phyloP scores from a whole-genome alignment of 2,888 invertebrate species.

The Spialia ferax region DNA sequence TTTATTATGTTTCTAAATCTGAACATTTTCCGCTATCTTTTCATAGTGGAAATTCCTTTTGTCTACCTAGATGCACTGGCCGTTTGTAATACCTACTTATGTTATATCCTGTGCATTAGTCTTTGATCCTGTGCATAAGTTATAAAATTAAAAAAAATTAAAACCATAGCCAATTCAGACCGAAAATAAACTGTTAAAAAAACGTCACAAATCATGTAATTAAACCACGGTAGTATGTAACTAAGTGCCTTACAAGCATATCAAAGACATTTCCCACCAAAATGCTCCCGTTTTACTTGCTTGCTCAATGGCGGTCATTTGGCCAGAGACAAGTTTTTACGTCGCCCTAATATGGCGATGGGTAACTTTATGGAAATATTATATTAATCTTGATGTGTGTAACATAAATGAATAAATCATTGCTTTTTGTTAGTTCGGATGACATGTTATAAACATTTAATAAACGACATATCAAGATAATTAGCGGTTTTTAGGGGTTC shows the following conservation, averaged over 20 bases:
- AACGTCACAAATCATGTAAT: conserved; percentile 45
- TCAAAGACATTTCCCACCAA: conserved; percentile 66
- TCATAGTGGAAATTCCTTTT: too few relatives aligned
- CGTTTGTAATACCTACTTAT: too few relatives aligned
- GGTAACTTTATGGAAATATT: conserved; percentile 67
- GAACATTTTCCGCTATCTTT: too few relatives aligned
- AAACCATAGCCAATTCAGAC: too few relatives aligned
- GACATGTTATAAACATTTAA: conserved; percentile 33
- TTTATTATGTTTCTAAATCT: too few relatives aligned
- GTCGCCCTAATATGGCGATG: conserved; percentile 58
- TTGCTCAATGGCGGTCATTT: conserved; percentile 53
- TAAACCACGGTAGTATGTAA: conserved; percentile 45
- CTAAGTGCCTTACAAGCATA: conserved; percentile 58
- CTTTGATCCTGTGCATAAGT: too few relatives aligned
- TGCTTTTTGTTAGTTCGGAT: conserved; percentile 41
- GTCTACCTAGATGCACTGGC: too few relatives aligned
- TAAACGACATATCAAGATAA: conserved; percentile 9
- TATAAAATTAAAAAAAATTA: too few relatives aligned
- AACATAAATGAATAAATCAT: conserved; percentile 49
- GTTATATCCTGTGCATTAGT: too few relatives aligned
- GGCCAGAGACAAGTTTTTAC: conserved; percentile 67
- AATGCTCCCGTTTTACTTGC: conserved; percentile 55
- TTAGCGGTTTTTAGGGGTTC: not conserved
- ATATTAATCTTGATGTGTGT: conserved; percentile 64
- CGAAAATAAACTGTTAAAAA: not conserved